Conservation (phyloP, 2,888 invertebrate species). For the Romanomermis culicivorax region DNA sequence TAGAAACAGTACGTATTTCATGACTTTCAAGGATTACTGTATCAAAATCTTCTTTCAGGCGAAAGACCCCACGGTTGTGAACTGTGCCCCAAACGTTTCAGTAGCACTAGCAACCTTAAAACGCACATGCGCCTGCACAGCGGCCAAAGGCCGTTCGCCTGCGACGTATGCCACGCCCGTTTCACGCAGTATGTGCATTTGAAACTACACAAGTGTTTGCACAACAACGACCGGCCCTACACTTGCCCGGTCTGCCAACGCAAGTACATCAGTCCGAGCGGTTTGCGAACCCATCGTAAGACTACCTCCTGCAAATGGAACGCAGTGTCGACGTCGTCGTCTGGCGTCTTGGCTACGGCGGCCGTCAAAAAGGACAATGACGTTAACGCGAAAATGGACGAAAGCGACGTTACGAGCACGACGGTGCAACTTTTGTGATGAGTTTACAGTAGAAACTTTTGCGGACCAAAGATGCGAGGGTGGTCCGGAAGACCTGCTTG, state of each 20-base stretch:
- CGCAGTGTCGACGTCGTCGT: neutral
- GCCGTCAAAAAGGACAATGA: neutral
- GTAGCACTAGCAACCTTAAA: conserved; percentile 89
- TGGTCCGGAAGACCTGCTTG: no score
- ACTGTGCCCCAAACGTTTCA: conserved; percentile 92
- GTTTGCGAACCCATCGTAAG: conserved; percentile 37
- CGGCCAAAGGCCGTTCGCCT: conserved; percentile 45
- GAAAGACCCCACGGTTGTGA: conserved; percentile 95
- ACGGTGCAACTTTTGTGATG: neutral
- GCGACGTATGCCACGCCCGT: conserved; percentile 86
- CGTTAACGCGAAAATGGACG: neutral
- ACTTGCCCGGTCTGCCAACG: conserved; percentile 90
- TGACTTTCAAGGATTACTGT: no score
- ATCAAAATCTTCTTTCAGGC: conserved; percentile 35
- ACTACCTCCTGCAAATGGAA: conserved; percentile 16
- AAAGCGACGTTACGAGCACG: neutral
- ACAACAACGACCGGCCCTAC: conserved; percentile 89
- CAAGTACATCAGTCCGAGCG: conserved; percentile 79
- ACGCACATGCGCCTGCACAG: conserved; percentile 89
- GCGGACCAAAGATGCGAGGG: no score
- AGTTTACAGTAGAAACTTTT: neutral
- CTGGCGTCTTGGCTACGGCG: neutral
- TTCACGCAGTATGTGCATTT: conserved; percentile 97
- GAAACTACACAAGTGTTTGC: conserved; percentile 74
- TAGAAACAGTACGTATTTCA: no score